phyloP scores from a whole-genome alignment of 2,797 vertebrate species.

The Cephalopachus bancanus region DNA sequence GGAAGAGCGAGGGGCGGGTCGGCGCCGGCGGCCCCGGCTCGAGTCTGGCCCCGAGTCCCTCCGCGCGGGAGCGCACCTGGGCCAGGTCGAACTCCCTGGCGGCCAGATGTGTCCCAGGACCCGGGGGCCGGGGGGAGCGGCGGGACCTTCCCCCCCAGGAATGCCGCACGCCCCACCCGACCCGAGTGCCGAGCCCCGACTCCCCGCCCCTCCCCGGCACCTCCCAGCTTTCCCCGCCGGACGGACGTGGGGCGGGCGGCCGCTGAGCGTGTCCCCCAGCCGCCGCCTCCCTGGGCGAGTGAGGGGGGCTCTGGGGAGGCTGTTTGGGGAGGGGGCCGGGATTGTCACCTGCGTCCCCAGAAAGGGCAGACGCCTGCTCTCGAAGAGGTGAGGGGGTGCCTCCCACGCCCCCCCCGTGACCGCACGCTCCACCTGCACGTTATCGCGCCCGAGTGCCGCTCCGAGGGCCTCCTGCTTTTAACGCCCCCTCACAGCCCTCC shows the following conservation, averaged over 20 bases:
- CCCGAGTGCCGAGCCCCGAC: background rate
- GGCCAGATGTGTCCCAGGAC: background rate
- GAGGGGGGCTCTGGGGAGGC: background rate
- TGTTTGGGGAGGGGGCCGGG: background rate
- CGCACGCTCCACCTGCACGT: too few species aligned
- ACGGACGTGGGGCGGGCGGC: too few species aligned
- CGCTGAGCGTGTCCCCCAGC: too few species aligned
- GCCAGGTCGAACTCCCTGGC: conserved; percentile 68
- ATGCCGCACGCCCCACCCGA: background rate
- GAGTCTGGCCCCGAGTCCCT: background rate
- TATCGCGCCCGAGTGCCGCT: fast-evolving
- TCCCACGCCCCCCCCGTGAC: fast-evolving
- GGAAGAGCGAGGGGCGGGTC: background rate
- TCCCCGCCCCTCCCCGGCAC: background rate
- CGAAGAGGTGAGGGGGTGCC: background rate
- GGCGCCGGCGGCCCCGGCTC: background rate
- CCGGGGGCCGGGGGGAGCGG: background rate
- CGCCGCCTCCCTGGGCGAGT: too few species aligned
- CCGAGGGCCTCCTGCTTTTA: fast-evolving
- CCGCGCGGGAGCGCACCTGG: conserved; percentile 58
- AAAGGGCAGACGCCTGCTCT: background rate
- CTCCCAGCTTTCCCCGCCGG: background rate
- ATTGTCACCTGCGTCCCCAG: background rate
- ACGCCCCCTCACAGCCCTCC: background rate
- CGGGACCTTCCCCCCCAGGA: background rate